Evolutionary conservation across 2,113 vertebrate species (phyloP).

Genomic region (Dascyllus trimaculatus): DNA sequence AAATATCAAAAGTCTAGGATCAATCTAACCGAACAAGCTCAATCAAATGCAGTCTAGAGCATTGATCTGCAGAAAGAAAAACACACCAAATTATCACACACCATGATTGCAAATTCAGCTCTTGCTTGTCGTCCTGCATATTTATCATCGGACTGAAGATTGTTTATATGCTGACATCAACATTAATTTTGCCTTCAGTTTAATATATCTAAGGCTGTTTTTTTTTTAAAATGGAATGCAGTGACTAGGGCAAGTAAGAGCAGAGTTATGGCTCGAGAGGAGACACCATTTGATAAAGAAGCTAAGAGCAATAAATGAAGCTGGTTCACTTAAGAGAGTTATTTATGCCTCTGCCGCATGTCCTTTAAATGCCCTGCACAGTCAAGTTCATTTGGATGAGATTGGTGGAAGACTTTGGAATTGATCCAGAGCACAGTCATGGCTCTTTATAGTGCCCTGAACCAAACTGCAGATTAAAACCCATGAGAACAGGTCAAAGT

Average conservation of each 20-base stretch:
- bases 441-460: slow-evolving; percentile 38
- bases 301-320: slow-evolving; percentile 60
- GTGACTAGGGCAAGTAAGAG: slow-evolving; percentile 63
- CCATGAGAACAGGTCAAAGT: slow-evolving; percentile 25
- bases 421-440: slow-evolving; percentile 35
- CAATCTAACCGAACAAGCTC: slow-evolving; percentile 46
- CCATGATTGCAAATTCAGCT: slow-evolving; percentile 65
- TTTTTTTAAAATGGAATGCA: neutral
- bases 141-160: neutral
- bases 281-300: slow-evolving; percentile 41
- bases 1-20: slow-evolving; percentile 9
- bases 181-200: neutral
- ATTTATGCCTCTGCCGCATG: slow-evolving; percentile 46
- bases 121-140: slow-evolving; percentile 62
- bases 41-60: slow-evolving; percentile 68
- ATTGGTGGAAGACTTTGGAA: slow-evolving; percentile 39
- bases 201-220: neutral
- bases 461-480: slow-evolving; percentile 55
- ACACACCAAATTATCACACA: slow-evolving; percentile 46
- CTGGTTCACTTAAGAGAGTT: slow-evolving; percentile 47
- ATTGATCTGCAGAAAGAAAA: slow-evolving; percentile 78
- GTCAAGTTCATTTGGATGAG: slow-evolving; percentile 43
- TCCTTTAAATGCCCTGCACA: slow-evolving; percentile 53
- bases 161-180: neutral
- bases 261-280: slow-evolving; percentile 59